Conservation (phyloP, 2,888 invertebrate species). For the Xestia c-nigrum region DNA sequence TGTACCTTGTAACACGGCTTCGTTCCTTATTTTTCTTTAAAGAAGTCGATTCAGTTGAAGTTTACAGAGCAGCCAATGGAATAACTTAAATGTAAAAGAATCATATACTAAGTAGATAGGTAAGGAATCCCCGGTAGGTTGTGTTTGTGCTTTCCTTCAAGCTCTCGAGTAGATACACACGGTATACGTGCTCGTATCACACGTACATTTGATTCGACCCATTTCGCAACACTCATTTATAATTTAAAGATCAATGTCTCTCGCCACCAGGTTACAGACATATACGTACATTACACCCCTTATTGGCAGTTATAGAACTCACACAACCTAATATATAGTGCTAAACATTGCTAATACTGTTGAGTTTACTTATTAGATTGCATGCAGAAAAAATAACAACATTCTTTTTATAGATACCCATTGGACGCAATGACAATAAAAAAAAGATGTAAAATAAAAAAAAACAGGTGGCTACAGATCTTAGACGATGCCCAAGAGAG, state of each 20-base stretch:
- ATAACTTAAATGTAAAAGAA: conserved; percentile 36
- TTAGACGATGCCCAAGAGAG: conserved; percentile 77
- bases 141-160: conserved; percentile 55
- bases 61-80: conserved; percentile 13
- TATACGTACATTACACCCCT: conserved; percentile 24
- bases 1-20: conserved; percentile 2
- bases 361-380: conserved; percentile 27
- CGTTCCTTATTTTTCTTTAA: conserved; percentile 22
- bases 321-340: conserved; percentile 8
- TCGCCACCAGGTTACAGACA: conserved; percentile 54
- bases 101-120: conserved; percentile 47
- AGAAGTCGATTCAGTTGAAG: conserved; percentile 19
- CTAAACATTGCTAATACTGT: conserved; percentile 1
- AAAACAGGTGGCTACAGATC: conserved; percentile 78
- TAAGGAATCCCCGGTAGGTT: conserved; percentile 54
- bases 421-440: conserved; percentile 75
- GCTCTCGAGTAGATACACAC: conserved; percentile 46
- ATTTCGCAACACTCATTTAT: conserved; percentile 77
- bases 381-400: conserved; percentile 29
- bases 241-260: conserved; percentile 75
- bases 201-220: conserved; percentile 71
- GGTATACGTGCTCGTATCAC: conserved; percentile 50
- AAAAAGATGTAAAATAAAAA: conserved; percentile 71
- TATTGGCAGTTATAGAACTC: conserved; percentile 37
- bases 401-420: conserved; percentile 58